phyloP scores from a whole-genome alignment of 2,113 vertebrate genomes.

The Alligator sinensis region DNA sequence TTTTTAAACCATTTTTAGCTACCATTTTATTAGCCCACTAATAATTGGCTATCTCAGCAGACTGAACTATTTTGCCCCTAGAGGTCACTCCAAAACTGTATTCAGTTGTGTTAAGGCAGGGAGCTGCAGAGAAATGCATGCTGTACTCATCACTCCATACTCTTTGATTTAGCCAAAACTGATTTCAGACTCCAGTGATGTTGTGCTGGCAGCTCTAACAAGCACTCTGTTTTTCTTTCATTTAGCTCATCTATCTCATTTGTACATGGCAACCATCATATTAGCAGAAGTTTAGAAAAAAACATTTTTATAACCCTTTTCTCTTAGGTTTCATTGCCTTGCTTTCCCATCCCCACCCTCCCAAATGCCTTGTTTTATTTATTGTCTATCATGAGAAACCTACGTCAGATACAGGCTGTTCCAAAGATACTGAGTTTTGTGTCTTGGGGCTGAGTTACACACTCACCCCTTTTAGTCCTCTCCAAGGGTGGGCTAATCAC shows the following conservation, averaged over 20 bases:
- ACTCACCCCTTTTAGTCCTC: not conserved
- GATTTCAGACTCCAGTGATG: not conserved
- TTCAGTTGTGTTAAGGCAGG: not conserved
- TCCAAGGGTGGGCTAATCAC: not conserved
- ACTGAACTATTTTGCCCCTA: not conserved
- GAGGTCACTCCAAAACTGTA: slow-evolving; percentile 27
- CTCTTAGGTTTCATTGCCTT: not conserved
- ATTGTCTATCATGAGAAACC: not conserved
- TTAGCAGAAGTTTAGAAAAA: not conserved
- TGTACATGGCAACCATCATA: not conserved
- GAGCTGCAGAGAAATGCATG: not conserved
- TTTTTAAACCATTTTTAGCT: not conserved
- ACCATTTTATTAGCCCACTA: not conserved
- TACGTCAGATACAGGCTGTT: not conserved
- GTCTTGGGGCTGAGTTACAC: not conserved
- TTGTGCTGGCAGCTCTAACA: not conserved
- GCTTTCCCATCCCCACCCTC: not conserved
- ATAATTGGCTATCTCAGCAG: not conserved
- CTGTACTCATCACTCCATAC: not conserved
- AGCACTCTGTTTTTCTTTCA: not conserved
- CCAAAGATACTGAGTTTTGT: not conserved
- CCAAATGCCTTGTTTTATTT: not conserved
- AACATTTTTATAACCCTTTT: not conserved
- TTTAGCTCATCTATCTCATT: not conserved
- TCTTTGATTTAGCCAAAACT: not conserved